Evolutionary conservation across 2,888 invertebrate genomes (phyloP).

Genomic region (Poecilus cupreus): DNA sequence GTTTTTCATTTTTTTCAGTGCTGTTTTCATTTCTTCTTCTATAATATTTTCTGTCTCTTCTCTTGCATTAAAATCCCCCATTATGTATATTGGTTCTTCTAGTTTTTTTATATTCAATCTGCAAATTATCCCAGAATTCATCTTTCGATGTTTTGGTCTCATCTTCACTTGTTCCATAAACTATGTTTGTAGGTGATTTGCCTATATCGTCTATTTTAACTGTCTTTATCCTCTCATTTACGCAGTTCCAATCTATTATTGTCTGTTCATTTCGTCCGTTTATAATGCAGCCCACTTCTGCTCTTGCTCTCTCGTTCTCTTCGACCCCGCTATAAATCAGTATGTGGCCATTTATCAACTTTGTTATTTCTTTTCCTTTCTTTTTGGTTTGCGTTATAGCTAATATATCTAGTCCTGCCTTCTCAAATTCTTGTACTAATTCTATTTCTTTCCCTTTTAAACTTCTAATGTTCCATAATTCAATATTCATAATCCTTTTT

Average conservation of each 20-base stretch:
- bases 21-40: no score
- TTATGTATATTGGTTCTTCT: no score
- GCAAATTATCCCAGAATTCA: neutral
- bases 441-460: neutral
- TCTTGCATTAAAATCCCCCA: no score
- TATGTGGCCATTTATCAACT: neutral
- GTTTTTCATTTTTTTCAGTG: neutral
- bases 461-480: neutral
- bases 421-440: no score
- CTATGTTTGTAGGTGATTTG: neutral
- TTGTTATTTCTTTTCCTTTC: neutral
- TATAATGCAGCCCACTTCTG: neutral
- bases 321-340: neutral
- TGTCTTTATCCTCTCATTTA: neutral
- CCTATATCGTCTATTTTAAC: neutral
- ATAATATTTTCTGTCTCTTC: neutral
- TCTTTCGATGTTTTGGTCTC: neutral
- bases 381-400: no score
- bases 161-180: neutral
- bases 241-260: neutral
- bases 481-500: neutral
- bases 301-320: neutral
- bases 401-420: no score
- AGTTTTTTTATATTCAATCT: neutral
- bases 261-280: neutral